Evolutionary conservation across 2,113 vertebrate species (phyloP).

Genomic region (Strigops habroptila): DNA sequence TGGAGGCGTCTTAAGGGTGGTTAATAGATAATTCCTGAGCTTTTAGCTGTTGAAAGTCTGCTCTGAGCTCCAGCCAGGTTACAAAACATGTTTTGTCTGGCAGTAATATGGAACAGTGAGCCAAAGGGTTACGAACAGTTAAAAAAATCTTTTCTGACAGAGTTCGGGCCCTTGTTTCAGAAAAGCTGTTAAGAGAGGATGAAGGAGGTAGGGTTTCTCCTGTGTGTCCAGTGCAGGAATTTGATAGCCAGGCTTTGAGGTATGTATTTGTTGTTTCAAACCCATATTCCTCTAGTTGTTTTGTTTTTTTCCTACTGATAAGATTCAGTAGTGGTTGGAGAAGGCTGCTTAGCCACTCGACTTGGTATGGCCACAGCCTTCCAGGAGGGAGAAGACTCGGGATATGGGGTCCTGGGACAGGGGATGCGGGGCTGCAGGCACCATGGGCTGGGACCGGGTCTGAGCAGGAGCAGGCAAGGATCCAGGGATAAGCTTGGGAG

Average conservation of each 20-base stretch:
- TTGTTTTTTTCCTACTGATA: background rate
- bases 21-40: background rate
- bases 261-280: background rate
- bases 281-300: background rate
- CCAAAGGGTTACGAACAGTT: background rate
- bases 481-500: background rate
- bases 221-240: background rate
- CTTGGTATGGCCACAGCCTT: background rate
- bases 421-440: rapidly evolving
- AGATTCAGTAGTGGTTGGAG: background rate
- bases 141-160: background rate
- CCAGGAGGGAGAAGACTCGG: background rate
- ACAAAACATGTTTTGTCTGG: conserved; percentile 28
- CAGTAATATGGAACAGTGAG: background rate
- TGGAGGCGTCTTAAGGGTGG: background rate
- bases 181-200: background rate
- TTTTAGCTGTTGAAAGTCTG: background rate
- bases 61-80: background rate
- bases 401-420: rapidly evolving
- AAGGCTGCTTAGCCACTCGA: background rate
- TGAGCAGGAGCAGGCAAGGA: background rate
- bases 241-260: background rate
- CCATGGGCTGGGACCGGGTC: rapidly evolving
- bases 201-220: background rate
- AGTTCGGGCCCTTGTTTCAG: background rate